Evolutionary conservation across 2,113 vertebrate species (phyloP), one percentile per base, ranked within the genome.

Genomic region (Nyctereutes procyonoides): DNA sequence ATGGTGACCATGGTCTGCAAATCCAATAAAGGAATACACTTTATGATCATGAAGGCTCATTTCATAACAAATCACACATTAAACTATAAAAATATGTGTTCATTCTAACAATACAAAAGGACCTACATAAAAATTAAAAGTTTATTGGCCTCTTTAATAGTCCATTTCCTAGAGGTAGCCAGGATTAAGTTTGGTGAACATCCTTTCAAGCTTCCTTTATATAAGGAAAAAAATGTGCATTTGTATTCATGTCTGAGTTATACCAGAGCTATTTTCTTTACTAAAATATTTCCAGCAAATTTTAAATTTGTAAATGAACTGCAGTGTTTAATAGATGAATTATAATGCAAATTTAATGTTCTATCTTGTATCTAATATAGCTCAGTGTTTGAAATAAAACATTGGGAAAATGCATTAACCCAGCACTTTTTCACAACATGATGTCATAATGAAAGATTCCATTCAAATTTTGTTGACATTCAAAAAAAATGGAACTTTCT

Each of bases 331-430:
- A 65, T 35, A 95, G 65, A 51, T 35, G 22, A 32, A 58, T 30
- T 19, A 58, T 35, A 58, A 90, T 80, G 56, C 15, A 88, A 89
- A 13, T 84, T 35, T 62, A 80, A 88, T 91, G 69, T 90, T 83
- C 88, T 88, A 96, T 67, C 89, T 69, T 60, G 35, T 60, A 77
- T 51, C 48, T 71, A 58, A 81, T 26, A 60, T 11, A 88, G 82
- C 62, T 90, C 35, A 43, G 43, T 51, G 22, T 93, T 84, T 17
- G 63, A 92, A 95, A 32, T 92, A 84, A 94, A 96, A 83, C 55
- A 79, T 0, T 16, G 19, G 58, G 3, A 73, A 81, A 76, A 93
- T 51, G n/a, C 24, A 79, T 43, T 65, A 65, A 43, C 28, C 48
- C 32, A 82, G 38, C 5, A 48, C 26, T 83, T 96, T 93, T 79